A percentile compares a stretch with the other conserved stretches of the same genome.
Conservation (phyloP, 2,797 vertebrate genomes). For the Molossus molossus region DNA sequence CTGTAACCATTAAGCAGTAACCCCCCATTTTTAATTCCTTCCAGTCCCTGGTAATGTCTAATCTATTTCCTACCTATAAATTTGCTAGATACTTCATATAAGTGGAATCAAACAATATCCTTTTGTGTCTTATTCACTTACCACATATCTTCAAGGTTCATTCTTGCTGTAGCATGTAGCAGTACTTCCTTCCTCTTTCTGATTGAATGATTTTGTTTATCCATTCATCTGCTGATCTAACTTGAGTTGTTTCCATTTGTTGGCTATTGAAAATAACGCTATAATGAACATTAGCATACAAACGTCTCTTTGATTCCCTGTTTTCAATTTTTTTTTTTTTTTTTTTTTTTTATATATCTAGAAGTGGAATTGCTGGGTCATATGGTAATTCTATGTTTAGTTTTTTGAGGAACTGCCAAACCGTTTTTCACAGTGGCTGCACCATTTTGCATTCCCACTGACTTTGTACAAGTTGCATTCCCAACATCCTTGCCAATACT, state of each 20-base stretch:
- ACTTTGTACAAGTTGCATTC: not conserved
- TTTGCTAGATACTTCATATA: not conserved
- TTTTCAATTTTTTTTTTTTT: not conserved
- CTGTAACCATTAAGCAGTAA: not conserved
- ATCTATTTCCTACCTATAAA: not conserved
- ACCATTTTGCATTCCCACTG: not conserved
- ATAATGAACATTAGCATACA: not conserved
- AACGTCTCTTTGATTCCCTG: not conserved
- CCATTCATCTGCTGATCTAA: not conserved
- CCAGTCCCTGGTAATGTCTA: not conserved
- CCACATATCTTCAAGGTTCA: not conserved
- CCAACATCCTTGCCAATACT: not conserved
- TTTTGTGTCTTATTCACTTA: not conserved
- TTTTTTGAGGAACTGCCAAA: not conserved
- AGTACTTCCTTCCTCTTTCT: not conserved
- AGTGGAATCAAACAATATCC: not conserved
- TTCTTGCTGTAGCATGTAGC: not conserved
- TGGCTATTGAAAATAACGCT: not conserved
- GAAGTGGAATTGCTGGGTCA: not conserved
- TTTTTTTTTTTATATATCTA: too few relatives aligned
- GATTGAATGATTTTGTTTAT: not conserved
- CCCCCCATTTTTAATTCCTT: not conserved
- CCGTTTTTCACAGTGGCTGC: not conserved
- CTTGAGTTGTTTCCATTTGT: not conserved
- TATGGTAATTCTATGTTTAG: not conserved